Base-by-base conservation (phyloP, 2,113 vertebrate genomes). In the Athene cunicularia region DNA sequence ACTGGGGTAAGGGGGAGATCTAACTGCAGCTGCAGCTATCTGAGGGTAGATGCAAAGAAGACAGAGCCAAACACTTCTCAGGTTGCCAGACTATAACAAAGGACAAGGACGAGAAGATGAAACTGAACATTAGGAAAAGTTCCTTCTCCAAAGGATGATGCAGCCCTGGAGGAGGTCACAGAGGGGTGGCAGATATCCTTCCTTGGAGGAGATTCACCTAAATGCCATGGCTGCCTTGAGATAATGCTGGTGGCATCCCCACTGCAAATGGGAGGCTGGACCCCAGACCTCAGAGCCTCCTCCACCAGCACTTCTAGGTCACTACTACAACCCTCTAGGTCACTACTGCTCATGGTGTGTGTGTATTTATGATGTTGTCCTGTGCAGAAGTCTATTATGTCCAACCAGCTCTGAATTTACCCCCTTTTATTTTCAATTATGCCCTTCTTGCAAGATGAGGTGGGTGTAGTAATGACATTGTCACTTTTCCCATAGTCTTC, bases 301-400 rank as follows among this genome's bases (percentile, higher is more conserved):
- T 59, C 73, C 64, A 50, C 1, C 74, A 71, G 32, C 55, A 53
- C 22, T 49, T 49, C 32, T n/a, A 35, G 19, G 28, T 49, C 52
- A 45, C 66, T 12, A 0, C 39, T 66, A 45, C 16, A 18, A 8
- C 16, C 43, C 17, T 49, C n/a, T n/a, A 35, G 19, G 28, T 49
- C 52, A 45, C 62, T 12, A 0, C 39, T 66, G 49, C 21, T 35
- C 0, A 0, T 14, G 37, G 14, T 12, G 30, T 15, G 45, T 2
- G 37, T 6, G 28, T 9, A 28, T 39, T 75, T 30, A 26, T 11
- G 17, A 80, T 11, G 15, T 19, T 56, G 45, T 12, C 60, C 71
- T 28, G 4, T 33, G 41, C 35, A 67, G 70, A 73, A 27, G 22
- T 11, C 43, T 17, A 8, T 68, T 47, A 43, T 2, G 23, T 41